phyloP scores from a whole-genome alignment of 2,113 vertebrate species.

The Conger conger region DNA sequence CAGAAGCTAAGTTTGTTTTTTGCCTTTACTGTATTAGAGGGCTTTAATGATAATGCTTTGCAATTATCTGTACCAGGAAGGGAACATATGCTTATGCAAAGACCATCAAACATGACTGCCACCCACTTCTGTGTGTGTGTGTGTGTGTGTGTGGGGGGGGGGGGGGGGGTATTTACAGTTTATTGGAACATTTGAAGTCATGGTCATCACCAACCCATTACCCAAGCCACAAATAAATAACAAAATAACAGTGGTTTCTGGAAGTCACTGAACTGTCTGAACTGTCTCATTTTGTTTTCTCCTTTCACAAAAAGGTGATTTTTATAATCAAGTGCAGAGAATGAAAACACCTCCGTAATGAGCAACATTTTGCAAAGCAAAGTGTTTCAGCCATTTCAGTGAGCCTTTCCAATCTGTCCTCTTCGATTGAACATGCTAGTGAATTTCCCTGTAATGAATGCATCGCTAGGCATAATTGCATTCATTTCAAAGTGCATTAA shows the following conservation, averaged over 20 bases:
- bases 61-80: conserved; percentile 32
- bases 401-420: too few species aligned
- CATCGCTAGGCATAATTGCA: background rate
- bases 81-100: conserved; percentile 35
- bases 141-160: background rate
- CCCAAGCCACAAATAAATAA: too few species aligned
- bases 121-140: background rate
- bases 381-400: too few species aligned
- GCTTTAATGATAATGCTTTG: conserved; percentile 42
- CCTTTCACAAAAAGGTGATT: too few species aligned
- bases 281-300: too few species aligned
- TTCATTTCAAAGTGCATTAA: background rate
- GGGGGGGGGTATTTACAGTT: background rate
- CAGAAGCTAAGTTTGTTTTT: background rate
- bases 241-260: background rate
- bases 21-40: background rate
- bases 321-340: too few species aligned
- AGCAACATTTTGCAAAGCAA: too few species aligned
- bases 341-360: too few species aligned
- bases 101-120: conserved; percentile 33
- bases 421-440: background rate
- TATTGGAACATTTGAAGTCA: background rate
- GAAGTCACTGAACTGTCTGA: too few species aligned
- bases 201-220: too few species aligned
- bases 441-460: background rate